Evolutionary conservation across 2,113 vertebrate species (phyloP), one percentile per base, ranked within the genome.

Genomic region (Pelecanoides urinatrix): DNA sequence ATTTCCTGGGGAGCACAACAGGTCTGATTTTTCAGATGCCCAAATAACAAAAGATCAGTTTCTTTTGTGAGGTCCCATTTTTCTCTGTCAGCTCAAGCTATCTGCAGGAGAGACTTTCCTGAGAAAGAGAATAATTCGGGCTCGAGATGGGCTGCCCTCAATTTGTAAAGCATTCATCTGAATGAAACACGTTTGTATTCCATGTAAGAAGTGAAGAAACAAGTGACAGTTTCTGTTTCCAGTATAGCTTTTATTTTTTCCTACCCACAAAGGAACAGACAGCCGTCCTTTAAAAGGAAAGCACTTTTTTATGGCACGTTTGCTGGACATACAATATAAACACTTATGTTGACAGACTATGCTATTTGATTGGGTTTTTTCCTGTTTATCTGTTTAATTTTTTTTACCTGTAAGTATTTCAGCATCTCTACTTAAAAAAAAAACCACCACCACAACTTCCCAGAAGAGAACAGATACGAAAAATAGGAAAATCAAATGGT

Each of bases 261-360:
- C 36, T 45, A 27, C 85, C 45, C 74, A 79, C 91, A 58, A 40
- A 86, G 68, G 71, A 87, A 36, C 66, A 92, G 82, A 62, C 80
- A 95, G 72, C 66, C 26, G 53, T 96, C 96, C 65, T 92, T 92
- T 85, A 82, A 96, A 94, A 93, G 82, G 78, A 96, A 95, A 96
- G 74, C 93, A 88, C 66, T 95, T 96, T 92, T 61, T 71, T 58
- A 90, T 76, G 89, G 90, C 13, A 34, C 49, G 2, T 96, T 92
- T 91, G 56, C 73, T 96, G 86, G 79, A 53, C 71, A 52, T 90
- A 29, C 15, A 40, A 18, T 88, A 18, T 27, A 75, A 36, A n/a
- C 66, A 25, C 58, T 94, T 95, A 23, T 20, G 10, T 72, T 78
- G 91, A 83, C 73, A 94, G 76, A 75, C 73, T 21, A 25, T 6